These are phyloP conservation scores for Dendrocopos noguchii DNA, from an alignment of 2,113 vertebrate genomes.

Conservation along the genomic window DNA sequence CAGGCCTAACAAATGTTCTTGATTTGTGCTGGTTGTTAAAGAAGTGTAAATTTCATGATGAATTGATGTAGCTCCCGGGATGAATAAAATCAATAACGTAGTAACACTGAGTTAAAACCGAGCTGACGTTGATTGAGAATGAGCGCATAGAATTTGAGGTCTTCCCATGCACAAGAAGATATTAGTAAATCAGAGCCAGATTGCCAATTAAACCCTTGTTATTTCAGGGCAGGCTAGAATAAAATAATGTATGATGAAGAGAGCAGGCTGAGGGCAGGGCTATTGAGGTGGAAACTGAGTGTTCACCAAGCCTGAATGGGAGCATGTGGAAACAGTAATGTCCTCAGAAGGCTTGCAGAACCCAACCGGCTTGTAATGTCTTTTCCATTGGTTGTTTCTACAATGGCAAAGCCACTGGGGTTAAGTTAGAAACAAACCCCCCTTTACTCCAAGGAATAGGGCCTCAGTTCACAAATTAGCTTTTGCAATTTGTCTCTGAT, in stretches of 20 bases:
- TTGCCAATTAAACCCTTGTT: slow-evolving; percentile 42
- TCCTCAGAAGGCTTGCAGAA: background rate
- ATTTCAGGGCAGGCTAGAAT: slow-evolving; percentile 42
- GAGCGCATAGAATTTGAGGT: slow-evolving; percentile 42
- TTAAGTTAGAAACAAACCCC: background rate
- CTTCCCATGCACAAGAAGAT: slow-evolving; percentile 39
- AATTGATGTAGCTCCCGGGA: slow-evolving; percentile 51
- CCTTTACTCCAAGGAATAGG: background rate
- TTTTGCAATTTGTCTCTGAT: background rate
- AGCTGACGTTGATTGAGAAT: slow-evolving; percentile 41
- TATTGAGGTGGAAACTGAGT: background rate
- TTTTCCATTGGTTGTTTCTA: background rate
- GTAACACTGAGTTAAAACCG: slow-evolving; percentile 52
- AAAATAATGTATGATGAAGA: slow-evolving; percentile 12
- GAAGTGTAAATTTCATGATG: slow-evolving; percentile 55
- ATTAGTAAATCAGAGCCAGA: slow-evolving; percentile 52
- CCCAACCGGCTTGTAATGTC: background rate
- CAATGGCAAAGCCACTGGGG: background rate
- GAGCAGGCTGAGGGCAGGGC: background rate
- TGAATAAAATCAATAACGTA: slow-evolving; percentile 64
- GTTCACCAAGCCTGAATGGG: background rate
- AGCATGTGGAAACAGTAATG: background rate
- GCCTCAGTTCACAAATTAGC: background rate
- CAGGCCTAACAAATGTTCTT: slow-evolving; percentile 49
- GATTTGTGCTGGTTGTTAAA: slow-evolving; percentile 56